Evolutionary conservation across 2,797 vertebrate genomes (phyloP).

Genomic region (Diplodus puntazzo): DNA sequence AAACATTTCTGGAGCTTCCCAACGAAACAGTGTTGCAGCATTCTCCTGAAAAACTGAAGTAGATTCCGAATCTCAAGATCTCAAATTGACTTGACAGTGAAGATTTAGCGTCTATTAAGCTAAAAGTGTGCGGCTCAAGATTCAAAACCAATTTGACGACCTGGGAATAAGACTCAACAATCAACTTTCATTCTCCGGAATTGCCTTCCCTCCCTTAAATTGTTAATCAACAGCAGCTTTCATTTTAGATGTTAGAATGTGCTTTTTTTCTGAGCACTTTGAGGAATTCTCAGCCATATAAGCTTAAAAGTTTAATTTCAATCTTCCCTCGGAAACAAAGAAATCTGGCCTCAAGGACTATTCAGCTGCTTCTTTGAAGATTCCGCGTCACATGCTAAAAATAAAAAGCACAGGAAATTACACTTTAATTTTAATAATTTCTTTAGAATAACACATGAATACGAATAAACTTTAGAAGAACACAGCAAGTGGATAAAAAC

Average conservation of each 20-base stretch:
- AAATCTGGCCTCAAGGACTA: background rate
- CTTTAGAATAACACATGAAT: background rate
- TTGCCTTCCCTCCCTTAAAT: too few species aligned
- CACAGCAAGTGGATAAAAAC: background rate
- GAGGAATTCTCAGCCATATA: background rate
- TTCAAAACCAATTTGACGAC: too few species aligned
- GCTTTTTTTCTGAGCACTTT: background rate
- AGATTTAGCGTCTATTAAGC: too few species aligned
- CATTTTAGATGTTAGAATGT: background rate
- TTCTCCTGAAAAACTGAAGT: too few species aligned
- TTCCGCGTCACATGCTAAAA: background rate
- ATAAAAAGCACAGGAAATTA: background rate
- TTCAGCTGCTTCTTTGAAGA: background rate
- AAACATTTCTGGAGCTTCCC: too few species aligned
- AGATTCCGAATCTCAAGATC: too few species aligned
- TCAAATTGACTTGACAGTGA: too few species aligned
- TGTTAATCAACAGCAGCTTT: background rate
- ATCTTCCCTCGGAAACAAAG: background rate
- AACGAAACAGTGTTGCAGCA: too few species aligned
- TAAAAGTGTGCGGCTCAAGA: too few species aligned
- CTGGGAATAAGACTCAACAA: too few species aligned
- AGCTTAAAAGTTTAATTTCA: background rate
- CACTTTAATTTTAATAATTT: background rate
- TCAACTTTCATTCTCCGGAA: too few species aligned
- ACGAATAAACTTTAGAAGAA: background rate